These are phyloP conservation scores for Oncorhynchus kisutch DNA, from an alignment of 2,113 vertebrate species.

Conservation along the genomic window DNA sequence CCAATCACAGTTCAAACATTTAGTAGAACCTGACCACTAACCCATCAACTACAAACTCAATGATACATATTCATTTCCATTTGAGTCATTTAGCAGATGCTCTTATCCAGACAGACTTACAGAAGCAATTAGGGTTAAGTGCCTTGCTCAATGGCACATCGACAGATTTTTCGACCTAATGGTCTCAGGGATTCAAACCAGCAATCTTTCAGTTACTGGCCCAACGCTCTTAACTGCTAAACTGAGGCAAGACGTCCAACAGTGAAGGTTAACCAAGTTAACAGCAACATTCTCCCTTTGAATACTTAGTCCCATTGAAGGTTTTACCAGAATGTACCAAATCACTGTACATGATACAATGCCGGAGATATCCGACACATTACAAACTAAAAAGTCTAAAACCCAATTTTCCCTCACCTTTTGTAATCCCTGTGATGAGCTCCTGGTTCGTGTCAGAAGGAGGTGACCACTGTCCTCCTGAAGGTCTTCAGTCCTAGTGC, in stretches of 20 bases:
- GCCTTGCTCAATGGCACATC: no score
- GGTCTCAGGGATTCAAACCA: no score
- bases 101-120: no score
- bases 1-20: neutral
- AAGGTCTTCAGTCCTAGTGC: conserved; percentile 24
- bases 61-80: no score
- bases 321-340: neutral
- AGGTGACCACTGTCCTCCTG: conserved; percentile 5
- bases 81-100: no score
- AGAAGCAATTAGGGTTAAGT: no score
- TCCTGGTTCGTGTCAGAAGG: conserved; percentile 27
- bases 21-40: no score
- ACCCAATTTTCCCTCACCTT: conserved; percentile 46
- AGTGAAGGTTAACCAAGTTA: neutral
- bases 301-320: neutral
- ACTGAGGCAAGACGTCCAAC: neutral
- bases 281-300: neutral
- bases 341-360: neutral
- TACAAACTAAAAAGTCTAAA: neutral
- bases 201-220: no score
- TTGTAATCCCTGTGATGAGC: conserved; percentile 15
- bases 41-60: conserved; percentile 1
- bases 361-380: neutral
- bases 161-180: no score
- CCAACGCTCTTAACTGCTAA: no score